phyloP scores from a whole-genome alignment of 2,888 invertebrate species.

The Phyto melanocephala region DNA sequence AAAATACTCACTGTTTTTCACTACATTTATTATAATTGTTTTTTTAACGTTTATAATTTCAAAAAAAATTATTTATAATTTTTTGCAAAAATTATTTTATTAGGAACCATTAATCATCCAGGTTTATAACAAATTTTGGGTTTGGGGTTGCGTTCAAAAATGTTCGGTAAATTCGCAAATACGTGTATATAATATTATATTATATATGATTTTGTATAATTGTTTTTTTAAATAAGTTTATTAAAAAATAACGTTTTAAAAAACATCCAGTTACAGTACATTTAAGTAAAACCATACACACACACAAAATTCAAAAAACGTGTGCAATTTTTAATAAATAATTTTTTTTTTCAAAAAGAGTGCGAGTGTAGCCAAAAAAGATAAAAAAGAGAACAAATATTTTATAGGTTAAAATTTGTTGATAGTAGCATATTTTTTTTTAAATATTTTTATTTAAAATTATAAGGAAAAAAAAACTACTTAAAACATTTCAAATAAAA shows the following conservation, averaged over 20 bases:
- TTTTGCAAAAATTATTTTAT: background rate
- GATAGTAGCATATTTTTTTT: background rate
- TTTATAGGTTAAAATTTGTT: slow-evolving; percentile 40
- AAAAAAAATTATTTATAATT: slow-evolving; percentile 37
- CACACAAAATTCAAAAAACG: slow-evolving; percentile 64
- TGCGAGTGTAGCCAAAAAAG: slow-evolving; percentile 67
- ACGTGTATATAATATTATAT: slow-evolving; percentile 5
- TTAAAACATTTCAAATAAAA: background rate
- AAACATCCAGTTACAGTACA: slow-evolving; percentile 63
- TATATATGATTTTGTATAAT: slow-evolving; percentile 24
- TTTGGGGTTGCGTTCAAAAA: slow-evolving; percentile 64
- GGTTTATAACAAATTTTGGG: slow-evolving; percentile 39
- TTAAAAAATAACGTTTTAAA: slow-evolving; percentile 47
- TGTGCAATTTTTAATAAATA: slow-evolving; percentile 54
- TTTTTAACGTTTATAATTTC: slow-evolving; percentile 52
- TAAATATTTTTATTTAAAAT: background rate
- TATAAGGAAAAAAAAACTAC: slow-evolving; percentile 13
- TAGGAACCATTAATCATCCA: slow-evolving; percentile 64
- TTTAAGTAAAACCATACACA: slow-evolving; percentile 54
- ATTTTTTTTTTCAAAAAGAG: slow-evolving; percentile 25
- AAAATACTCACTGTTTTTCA: slow-evolving; percentile 79
- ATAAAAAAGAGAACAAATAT: slow-evolving; percentile 63
- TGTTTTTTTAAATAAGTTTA: slow-evolving; percentile 30
- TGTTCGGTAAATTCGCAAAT: slow-evolving; percentile 38
- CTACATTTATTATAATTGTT: slow-evolving; percentile 71